Base-by-base conservation (phyloP, 2,888 invertebrate species). In the Papilio protenor region DNA sequence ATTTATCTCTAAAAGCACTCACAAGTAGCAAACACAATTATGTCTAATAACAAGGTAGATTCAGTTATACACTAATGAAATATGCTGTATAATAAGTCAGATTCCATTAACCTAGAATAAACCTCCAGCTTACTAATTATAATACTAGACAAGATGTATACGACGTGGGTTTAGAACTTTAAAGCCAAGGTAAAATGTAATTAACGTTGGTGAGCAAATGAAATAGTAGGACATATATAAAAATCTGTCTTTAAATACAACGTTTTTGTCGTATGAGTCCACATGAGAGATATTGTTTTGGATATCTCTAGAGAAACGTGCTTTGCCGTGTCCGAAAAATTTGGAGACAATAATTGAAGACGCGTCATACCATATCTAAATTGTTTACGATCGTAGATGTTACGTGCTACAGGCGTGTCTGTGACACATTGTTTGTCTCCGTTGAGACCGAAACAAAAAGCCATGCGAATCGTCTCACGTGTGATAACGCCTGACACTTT, bases 361-460 rank as follows among this genome's bases (percentile, higher is more conserved):
- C 81, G 87, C 90, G 88, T 91, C 90, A 89, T 82, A 80, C 82
- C 86, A 83, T 87, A 86, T 86, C 87, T 81, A 87, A 88, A 84
- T 84, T 87, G 87, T 90, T 90, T 88, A 87, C 85, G 84, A 84
- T 80, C 80, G 84, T 81, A 82, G 84, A 86, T 88, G 88, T 89
- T 87, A 87, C 27, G 84, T 88, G 88, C 89, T 87, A 87, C 27
- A 84, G 89, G 90, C 90, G 88, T 92, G 86, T 89, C 92, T 85
- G 89, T 88, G 85, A 87, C 87, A 85, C 83, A 92, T 91, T 90
- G 89, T 90, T 81, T 80, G 85, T 86, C 84, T 83, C 82, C 82
- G 76, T 83, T 73, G 75, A 77, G 77, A 81, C 76, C 74, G 79
- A 78, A 84, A 80, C 79, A 82, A 85, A 81, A 80, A 79, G 71